These are phyloP conservation scores for Chirona hameri DNA, from an alignment of 2,888 invertebrate genomes.

Conservation along the genomic window DNA sequence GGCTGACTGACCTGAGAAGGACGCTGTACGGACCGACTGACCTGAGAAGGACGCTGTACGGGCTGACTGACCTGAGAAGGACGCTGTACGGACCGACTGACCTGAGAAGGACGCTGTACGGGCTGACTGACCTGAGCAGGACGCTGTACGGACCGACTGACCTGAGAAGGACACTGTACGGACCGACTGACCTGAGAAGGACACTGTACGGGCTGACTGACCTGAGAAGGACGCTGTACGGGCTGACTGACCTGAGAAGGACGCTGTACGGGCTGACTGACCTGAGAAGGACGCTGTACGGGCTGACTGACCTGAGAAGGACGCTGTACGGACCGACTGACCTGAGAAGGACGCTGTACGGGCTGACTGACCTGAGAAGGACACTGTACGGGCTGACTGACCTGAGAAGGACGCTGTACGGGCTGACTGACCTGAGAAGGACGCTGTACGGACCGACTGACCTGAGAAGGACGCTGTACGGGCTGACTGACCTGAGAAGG, in stretches of 20 bases:
- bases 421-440: not conserved
- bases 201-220: not conserved
- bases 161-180: not conserved
- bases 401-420: not conserved
- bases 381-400: not conserved
- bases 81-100: too few species aligned
- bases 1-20: not conserved
- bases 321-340: not conserved
- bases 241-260: not conserved
- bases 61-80: not conserved
- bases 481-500: not conserved
- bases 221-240: conserved; percentile 9
- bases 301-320: too few species aligned
- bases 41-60: not conserved
- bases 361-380: not conserved
- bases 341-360: not conserved
- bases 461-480: not conserved
- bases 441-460: not conserved
- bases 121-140: too few species aligned
- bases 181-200: not conserved
- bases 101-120: too few species aligned
- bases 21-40: not conserved
- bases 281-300: not conserved
- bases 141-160: not conserved
- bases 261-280: not conserved